Conservation (phyloP, 2,888 invertebrate genomes). For the Coecobrya sp. region DNA sequence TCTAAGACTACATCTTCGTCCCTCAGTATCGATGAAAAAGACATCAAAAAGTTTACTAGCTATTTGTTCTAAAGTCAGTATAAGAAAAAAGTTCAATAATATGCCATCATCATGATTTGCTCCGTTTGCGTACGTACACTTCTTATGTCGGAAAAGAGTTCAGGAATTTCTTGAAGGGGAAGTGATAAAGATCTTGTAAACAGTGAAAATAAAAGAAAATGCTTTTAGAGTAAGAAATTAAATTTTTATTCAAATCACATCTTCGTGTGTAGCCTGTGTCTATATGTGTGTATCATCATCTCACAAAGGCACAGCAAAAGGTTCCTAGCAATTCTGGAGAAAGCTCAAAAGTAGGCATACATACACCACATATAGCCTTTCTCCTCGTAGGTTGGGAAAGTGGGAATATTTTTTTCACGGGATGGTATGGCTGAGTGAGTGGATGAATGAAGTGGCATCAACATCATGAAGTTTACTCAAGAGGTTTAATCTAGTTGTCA, state of each 20-base stretch:
- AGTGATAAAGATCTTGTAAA: constrained; percentile 79
- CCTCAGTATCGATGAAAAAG: background rate
- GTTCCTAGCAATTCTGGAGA: constrained; percentile 3
- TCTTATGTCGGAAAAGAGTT: constrained; percentile 23
- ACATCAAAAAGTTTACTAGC: background rate
- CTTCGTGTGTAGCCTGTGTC: constrained; percentile 29
- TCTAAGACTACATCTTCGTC: background rate
- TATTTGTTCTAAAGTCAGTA: background rate
- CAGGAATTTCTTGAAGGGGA: constrained; percentile 60
- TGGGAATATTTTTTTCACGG: constrained; percentile 35
- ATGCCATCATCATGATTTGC: background rate
- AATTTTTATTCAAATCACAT: constrained; percentile 84
- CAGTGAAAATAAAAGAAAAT: constrained; percentile 74
- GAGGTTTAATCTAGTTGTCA: constrained; percentile 82
- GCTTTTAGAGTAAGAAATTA: constrained; percentile 82
- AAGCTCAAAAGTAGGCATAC: background rate
- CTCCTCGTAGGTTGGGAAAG: background rate
- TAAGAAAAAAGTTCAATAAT: constrained; percentile 47
- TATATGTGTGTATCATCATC: background rate
- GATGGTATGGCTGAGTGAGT: constrained; percentile 54
- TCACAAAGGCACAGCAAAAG: constrained; percentile 12
- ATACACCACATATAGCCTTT: background rate
- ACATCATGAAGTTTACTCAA: constrained; percentile 79
- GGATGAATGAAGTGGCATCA: constrained; percentile 74
- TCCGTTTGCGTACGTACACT: background rate